Percentiles rank a stretch among this genome's conserved stretches.
Conservation (phyloP, 2,797 vertebrate species). For the Ctenopoma kingsleyae region DNA sequence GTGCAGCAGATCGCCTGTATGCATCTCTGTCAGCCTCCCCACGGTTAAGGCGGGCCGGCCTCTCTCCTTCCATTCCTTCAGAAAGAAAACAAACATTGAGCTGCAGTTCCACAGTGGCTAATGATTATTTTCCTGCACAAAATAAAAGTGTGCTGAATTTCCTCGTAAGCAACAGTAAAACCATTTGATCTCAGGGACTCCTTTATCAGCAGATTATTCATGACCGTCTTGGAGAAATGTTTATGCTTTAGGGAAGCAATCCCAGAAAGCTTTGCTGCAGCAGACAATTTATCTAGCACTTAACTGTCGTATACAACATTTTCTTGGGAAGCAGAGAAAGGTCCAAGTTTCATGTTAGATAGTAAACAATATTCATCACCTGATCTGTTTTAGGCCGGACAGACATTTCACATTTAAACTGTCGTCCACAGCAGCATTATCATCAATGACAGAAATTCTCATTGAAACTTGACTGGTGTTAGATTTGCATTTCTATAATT, state of each 20-base stretch:
- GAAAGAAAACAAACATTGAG: slow-evolving; percentile 6
- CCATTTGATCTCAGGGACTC: neutral
- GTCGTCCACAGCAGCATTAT: no score
- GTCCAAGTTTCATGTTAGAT: neutral
- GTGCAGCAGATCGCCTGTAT: slow-evolving; percentile 95
- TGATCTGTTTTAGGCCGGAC: no score
- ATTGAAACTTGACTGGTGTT: neutral
- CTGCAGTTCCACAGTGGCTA: neutral
- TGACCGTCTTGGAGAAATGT: neutral
- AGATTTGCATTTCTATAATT: neutral
- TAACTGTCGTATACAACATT: no score
- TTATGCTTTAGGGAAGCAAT: neutral
- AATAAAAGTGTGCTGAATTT: neutral
- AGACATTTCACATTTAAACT: no score
- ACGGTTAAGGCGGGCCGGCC: slow-evolving; percentile 93
- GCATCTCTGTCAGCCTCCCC: slow-evolving; percentile 96
- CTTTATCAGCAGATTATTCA: slow-evolving; percentile 4
- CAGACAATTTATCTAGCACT: neutral
- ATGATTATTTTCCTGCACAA: neutral
- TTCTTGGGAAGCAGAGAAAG: neutral
- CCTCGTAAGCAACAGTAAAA: neutral
- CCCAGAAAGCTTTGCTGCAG: neutral
- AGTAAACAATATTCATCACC: no score
- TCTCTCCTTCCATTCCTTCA: slow-evolving; percentile 94
- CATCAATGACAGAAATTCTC: no score